These are phyloP conservation scores for Bergia puertoricense DNA, from an alignment of 92 coral and sea anemone genomes.

Conservation along the genomic window DNA sequence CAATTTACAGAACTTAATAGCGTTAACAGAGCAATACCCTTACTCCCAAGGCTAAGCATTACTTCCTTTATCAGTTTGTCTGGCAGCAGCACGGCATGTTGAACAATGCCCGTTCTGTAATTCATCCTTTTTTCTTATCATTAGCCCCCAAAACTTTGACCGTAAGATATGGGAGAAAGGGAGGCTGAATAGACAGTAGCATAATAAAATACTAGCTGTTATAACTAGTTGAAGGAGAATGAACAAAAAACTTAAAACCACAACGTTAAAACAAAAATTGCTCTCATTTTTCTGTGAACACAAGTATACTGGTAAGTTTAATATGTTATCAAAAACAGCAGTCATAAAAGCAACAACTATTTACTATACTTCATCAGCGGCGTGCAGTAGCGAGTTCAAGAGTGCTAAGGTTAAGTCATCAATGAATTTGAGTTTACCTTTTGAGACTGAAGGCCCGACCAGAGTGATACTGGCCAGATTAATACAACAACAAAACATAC, in stretches of 20 bases:
- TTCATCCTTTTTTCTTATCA: not conserved
- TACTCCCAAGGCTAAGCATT: not conserved
- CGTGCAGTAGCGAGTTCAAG: not conserved
- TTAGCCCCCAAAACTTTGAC: not conserved
- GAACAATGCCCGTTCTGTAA: not conserved
- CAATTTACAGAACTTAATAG: not conserved
- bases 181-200: not conserved
- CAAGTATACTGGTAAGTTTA: too few relatives aligned
- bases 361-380: constrained; percentile 11
- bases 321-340: not conserved
- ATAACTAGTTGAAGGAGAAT: not conserved
- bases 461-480: not conserved
- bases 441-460: not conserved
- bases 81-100: not conserved
- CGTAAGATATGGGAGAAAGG: not conserved
- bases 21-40: not conserved
- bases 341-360: constrained; percentile 25
- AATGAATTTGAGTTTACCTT: not conserved
- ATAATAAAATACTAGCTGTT: not conserved
- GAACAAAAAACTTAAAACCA: not conserved
- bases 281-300: not conserved
- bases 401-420: constrained; percentile 8
- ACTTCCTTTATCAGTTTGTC: not conserved
- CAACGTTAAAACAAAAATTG: too few relatives aligned
- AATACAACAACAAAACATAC: not conserved